Evolutionary conservation across 2,888 invertebrate genomes (phyloP), one percentile per base, ranked within the genome.

Genomic region (Drosophila subsilvestris): DNA sequence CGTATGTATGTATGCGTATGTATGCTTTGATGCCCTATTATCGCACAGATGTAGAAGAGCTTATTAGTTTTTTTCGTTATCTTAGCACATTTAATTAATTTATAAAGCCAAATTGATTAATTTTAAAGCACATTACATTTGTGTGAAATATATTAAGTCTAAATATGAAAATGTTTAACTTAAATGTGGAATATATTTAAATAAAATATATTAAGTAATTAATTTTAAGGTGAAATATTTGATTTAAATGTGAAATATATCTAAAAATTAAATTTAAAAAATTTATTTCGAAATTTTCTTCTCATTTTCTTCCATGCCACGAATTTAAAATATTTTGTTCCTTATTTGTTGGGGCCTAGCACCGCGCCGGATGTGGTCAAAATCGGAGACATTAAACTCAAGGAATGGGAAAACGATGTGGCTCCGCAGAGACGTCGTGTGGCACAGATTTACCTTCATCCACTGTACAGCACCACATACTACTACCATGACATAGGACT

Each of bases 401-500:
- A 88, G 48, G 86, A 89, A 20, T 78, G 80, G 44, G 87, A 86
- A n/a, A 81, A 90, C 47, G 92, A 93, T 65, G 91, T 90, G 10
- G 86, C 90, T 0, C 80, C 91, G 27, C 92, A 93, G 59, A 82
- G 81, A 63, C 91, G 92, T 63, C 71, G 76, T 3, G 89, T 93
- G 6, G 79, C 76, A 1, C 75, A 90, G 59, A 90, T 92, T 32
- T 90, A 91, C 27, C 68, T 89, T 2, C 93, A 94, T 89, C 93
- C 93, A 2, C 78, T 91, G 6, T 94, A 94, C 71, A 90, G 89
- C 47, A 88, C 90, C n/a, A 91, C 93, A 1, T 79, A 89, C 29
- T 92, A 93, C 80, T 94, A 94, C 86, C 91, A 94, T 71, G 94
- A 94, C 71, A 94, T 94, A 66, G 94, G 94, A 5, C 85, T 94